Conservation (phyloP, 2,113 vertebrate species). For the Mola mola region DNA sequence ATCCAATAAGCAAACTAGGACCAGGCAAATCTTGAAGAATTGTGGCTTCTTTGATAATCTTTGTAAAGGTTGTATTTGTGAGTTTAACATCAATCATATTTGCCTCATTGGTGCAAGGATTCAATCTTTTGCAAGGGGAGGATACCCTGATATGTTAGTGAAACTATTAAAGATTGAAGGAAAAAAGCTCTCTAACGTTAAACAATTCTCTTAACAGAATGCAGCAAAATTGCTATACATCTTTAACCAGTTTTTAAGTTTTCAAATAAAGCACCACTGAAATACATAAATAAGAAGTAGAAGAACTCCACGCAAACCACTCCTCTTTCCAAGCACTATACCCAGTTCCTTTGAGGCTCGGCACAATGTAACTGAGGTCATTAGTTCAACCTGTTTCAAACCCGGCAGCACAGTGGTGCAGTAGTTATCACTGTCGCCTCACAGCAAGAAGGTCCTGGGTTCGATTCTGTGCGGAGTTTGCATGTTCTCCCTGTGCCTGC, state of each 20-base stretch:
- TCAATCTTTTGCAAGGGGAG: too few relatives aligned
- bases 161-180: too few relatives aligned
- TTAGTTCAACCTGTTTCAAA: conserved; percentile 75
- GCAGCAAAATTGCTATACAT: background rate
- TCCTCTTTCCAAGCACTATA: conserved; percentile 49
- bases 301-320: conserved; percentile 32
- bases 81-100: conserved; percentile 25
- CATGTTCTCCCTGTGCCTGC: too few relatives aligned
- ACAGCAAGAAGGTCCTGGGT: too few relatives aligned
- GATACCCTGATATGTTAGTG: too few relatives aligned
- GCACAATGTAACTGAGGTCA: conserved; percentile 77
- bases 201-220: too few relatives aligned
- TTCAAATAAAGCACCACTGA: conserved; percentile 10
- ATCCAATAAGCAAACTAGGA: conserved; percentile 68
- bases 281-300: conserved; percentile 51
- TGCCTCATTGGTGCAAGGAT: conserved; percentile 12
- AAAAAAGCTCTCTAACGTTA: too few relatives aligned
- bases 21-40: conserved; percentile 17
- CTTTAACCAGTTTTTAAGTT: background rate
- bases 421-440: too few relatives aligned
- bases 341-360: conserved; percentile 61
- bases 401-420: too few relatives aligned
- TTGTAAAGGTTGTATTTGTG: conserved; percentile 16
- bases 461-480: too few relatives aligned
- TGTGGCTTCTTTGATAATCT: conserved; percentile 34